Evolutionary conservation across 2,797 vertebrate genomes (phyloP).

Genomic region (Rhynchonycteris naso): DNA sequence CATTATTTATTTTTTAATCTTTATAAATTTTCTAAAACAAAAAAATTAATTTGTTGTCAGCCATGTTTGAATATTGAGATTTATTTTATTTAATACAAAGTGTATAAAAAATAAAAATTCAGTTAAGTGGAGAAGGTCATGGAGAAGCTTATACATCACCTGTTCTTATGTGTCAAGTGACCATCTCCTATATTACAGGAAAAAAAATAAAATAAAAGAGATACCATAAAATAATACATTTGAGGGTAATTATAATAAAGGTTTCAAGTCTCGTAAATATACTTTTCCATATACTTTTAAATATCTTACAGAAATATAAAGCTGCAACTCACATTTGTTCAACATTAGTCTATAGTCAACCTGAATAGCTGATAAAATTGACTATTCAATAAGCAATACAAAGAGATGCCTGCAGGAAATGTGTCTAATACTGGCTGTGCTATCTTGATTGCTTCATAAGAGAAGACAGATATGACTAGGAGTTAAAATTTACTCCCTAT

Average conservation of each 20-base stretch:
- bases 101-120: not conserved
- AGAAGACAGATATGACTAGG: not conserved
- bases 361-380: not conserved
- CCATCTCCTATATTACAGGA: not conserved
- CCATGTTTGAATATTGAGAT: slow-evolving; percentile 10
- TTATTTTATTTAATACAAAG: slow-evolving; percentile 6
- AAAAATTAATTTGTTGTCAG: not conserved
- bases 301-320: not conserved
- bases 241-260: not conserved
- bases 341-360: not conserved
- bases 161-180: not conserved
- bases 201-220: not conserved
- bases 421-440: not conserved
- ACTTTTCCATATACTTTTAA: not conserved
- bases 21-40: not conserved
- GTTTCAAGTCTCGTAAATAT: not conserved
- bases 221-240: not conserved
- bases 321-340: not conserved
- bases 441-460: not conserved
- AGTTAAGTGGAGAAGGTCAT: not conserved
- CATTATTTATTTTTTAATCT: not conserved
- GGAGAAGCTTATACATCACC: not conserved
- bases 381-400: not conserved
- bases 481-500: not conserved
- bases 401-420: not conserved